A percentile compares a stretch with the other conserved stretches of the same genome.
Conservation (phyloP, 92 coral and sea anemone species). For the Phymanthus crucifer region DNA sequence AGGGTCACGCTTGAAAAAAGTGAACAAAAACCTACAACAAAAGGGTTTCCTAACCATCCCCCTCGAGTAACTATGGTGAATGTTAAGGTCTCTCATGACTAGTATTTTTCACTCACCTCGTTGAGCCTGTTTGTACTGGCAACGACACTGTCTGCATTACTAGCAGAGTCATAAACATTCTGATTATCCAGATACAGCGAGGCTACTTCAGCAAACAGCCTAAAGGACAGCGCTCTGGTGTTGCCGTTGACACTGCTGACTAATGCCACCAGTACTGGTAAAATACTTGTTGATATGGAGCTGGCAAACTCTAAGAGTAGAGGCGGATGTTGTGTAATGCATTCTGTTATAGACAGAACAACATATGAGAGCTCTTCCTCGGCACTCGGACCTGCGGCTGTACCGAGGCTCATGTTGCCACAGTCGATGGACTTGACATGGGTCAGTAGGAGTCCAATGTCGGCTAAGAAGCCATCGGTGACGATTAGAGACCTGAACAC, state of each 20-base stretch:
- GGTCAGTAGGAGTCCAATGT: conserved; percentile 66
- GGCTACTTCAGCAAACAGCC: conserved; percentile 95
- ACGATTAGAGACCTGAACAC: conserved; percentile 76
- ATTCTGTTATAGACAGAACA: conserved; percentile 88
- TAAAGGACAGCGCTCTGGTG: conserved; percentile 85
- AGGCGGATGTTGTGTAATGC: conserved; percentile 96
- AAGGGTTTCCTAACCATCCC: too few species aligned
- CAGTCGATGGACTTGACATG: conserved; percentile 86
- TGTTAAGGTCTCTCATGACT: neutral
- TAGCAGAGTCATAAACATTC: conserved; percentile 65
- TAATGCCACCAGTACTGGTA: conserved; percentile 82
- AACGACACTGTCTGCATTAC: conserved; percentile 37
- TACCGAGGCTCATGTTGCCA: conserved; percentile 85
- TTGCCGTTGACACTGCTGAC: conserved; percentile 86
- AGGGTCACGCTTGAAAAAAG: too few species aligned
- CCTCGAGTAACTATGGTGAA: neutral
- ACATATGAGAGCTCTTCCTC: conserved; percentile 82
- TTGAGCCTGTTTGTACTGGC: conserved; percentile 65
- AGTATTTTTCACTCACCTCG: conserved; percentile 47
- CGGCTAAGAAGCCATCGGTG: conserved; percentile 57
- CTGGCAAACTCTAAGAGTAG: conserved; percentile 73
- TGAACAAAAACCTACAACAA: too few species aligned
- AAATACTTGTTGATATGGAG: conserved; percentile 63
- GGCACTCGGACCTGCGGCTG: conserved; percentile 88
- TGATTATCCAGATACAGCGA: conserved; percentile 87